A percentile compares a stretch with the other conserved stretches of the same genome.
phyloP scores from a whole-genome alignment of 2,888 invertebrate genomes.

The Mongoloraphidia duomilia region DNA sequence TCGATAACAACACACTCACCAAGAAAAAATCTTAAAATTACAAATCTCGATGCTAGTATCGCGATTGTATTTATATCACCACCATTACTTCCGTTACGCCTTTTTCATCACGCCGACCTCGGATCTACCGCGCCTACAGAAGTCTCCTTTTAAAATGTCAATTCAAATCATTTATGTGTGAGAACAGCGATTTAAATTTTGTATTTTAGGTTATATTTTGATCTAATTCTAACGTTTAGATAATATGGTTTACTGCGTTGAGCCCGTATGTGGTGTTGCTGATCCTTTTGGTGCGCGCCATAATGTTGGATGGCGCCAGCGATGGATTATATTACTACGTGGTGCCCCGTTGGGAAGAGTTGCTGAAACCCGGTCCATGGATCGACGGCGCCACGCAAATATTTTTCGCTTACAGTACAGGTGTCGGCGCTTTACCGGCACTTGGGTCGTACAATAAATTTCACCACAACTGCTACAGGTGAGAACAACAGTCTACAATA shows the following conservation, averaged over 20 bases:
- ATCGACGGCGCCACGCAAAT: conserved; percentile 65
- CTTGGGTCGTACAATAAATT: conserved; percentile 63
- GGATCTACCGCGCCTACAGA: neutral
- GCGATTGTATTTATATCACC: too few species aligned
- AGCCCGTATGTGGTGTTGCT: conserved; percentile 58
- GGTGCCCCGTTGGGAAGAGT: conserved; percentile 42
- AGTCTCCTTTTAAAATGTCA: neutral
- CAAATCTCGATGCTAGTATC: too few species aligned
- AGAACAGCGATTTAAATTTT: conserved; percentile 1
- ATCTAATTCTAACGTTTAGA: conserved; percentile 28
- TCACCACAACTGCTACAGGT: conserved; percentile 63
- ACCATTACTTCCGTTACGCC: too few species aligned
- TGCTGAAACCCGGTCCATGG: conserved; percentile 43
- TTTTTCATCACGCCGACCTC: too few species aligned
- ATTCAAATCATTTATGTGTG: neutral
- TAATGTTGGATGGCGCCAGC: conserved; percentile 49
- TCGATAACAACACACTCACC: too few species aligned
- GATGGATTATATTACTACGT: conserved; percentile 52
- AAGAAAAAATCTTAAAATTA: too few species aligned
- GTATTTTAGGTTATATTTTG: conserved; percentile 7
- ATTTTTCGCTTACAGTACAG: conserved; percentile 65
- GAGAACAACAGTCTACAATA: conserved; percentile 6
- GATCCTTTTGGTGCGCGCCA: conserved; percentile 47
- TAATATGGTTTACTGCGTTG: conserved; percentile 61
- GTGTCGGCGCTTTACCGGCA: conserved; percentile 60